These are phyloP conservation scores for Catonia carolina DNA, from an alignment of 2,888 invertebrate species.

Conservation along the genomic window DNA sequence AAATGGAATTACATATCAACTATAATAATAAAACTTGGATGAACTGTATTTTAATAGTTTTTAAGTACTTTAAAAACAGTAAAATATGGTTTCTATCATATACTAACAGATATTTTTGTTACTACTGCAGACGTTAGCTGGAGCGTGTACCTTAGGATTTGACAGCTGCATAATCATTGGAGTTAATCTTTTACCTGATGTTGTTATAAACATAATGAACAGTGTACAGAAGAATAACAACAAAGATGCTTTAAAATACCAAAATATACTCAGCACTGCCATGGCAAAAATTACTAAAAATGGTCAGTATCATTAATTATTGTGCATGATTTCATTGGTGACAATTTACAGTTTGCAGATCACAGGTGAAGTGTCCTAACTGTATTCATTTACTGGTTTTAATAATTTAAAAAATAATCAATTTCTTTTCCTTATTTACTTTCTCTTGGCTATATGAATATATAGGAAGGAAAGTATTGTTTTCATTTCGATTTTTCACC, in stretches of 20 bases:
- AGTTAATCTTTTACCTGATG: slow-evolving; percentile 57
- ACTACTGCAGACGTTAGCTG: slow-evolving; percentile 53
- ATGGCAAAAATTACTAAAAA: slow-evolving; percentile 49
- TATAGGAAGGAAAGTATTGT: too few species aligned
- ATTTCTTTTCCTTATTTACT: too few species aligned
- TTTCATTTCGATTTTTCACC: too few species aligned
- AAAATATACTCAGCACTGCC: slow-evolving; percentile 49
- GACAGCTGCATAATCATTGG: slow-evolving; percentile 65
- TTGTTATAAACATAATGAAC: slow-evolving; percentile 51
- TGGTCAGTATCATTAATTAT: slow-evolving; percentile 43
- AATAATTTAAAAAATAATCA: too few species aligned
- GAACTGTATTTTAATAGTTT: too few species aligned
- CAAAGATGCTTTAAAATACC: slow-evolving; percentile 47
- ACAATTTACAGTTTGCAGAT: too few species aligned
- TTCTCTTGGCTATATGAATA: too few species aligned
- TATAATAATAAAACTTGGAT: too few species aligned
- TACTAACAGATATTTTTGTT: neutral
- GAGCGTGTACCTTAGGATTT: slow-evolving; percentile 60
- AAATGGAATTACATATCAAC: too few species aligned
- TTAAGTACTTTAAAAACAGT: neutral
- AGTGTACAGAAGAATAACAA: slow-evolving; percentile 48
- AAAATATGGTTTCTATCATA: too few species aligned
- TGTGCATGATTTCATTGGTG: neutral
- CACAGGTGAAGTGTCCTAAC: too few species aligned
- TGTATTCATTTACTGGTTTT: too few species aligned